Base-by-base conservation (phyloP, 2,888 invertebrate genomes). In the Xestia sexstrigata region DNA sequence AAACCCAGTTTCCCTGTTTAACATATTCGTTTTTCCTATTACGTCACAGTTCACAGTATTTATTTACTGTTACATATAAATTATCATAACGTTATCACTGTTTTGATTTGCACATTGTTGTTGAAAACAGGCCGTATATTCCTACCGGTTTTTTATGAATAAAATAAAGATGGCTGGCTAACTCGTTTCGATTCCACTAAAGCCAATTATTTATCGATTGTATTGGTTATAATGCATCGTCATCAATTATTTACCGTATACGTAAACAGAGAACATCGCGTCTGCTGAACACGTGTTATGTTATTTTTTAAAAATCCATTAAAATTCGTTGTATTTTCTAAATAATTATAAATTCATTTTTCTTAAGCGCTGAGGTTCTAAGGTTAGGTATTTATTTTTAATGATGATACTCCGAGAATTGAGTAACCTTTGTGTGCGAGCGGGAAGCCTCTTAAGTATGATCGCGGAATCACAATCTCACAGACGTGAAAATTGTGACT, bases 351-450 rank as follows among this genome's bases (percentile, higher is more conserved):
- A 70, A 63, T 47, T 55, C 30, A 58, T 71, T 73, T 76, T 65
- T 52, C 30, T 8, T 72, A 49, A 63, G 26, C 26, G 11, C 30
- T 47, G 30, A 8, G 39, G 15, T n/a, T 55, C 15, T 26, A 26
- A 58, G 20, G n/a, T 13, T 74, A 63, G 30, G 30, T 13, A 20
- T 55, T 9, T 17, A 52, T 62, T 77, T 68, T 15, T 42, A 78
- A 91, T 97, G 97, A 97, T 97, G 97, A 97, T 85, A 97, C 94
- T 93, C 97, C 97, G 97, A 97, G 97, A 97, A 83, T 97, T 96
- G 97, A 97, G 95, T 95, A 93, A 84, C 78, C 75, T 78, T 72
- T 78, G 47, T 49, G 81, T 80, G 75, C 87, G 87, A 78, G 86
- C 84, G 88, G 90, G 84, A 88, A 89, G 93, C 90, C 92, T 94